A percentile compares a stretch with the other conserved stretches of the same genome.
Conservation (phyloP, 2,888 invertebrate species). For the Lobophora halterata region DNA sequence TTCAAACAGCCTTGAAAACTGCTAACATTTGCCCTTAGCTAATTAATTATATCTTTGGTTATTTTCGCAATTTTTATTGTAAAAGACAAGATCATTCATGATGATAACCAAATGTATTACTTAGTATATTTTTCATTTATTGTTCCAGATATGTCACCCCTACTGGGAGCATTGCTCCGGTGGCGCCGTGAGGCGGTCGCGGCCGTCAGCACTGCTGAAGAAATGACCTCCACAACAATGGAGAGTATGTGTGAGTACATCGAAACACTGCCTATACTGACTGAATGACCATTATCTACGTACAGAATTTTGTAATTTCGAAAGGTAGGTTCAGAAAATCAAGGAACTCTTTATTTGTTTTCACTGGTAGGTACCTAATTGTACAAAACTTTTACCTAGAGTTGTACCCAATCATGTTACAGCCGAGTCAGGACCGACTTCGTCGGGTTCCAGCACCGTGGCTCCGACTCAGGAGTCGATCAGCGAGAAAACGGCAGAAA, state of each 20-base stretch:
- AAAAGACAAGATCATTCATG: too few species aligned
- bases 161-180: conserved; percentile 60
- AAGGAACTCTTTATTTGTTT: too few species aligned
- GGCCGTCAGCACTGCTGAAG: conserved; percentile 34
- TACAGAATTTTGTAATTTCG: too few species aligned
- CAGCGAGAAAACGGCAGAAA: conserved; percentile 79
- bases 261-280: too few species aligned
- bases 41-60: too few species aligned
- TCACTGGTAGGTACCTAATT: neutral
- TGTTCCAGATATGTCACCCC: conserved; percentile 62
- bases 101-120: too few species aligned
- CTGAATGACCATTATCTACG: too few species aligned
- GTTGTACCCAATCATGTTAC: conserved; percentile 8
- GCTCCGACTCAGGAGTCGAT: conserved; percentile 71
- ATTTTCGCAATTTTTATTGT: too few species aligned
- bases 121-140: too few species aligned
- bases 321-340: too few species aligned
- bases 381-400: neutral
- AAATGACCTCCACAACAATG: conserved; percentile 23
- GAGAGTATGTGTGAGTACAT: conserved; percentile 19
- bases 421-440: conserved; percentile 33
- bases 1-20: too few species aligned
- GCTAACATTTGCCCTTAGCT: too few species aligned
- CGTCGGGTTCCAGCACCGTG: conserved; percentile 39
- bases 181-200: conserved; percentile 59